These are phyloP conservation scores for Aplodontia rufa DNA, from an alignment of 2,113 vertebrate genomes.

Conservation along the genomic window DNA sequence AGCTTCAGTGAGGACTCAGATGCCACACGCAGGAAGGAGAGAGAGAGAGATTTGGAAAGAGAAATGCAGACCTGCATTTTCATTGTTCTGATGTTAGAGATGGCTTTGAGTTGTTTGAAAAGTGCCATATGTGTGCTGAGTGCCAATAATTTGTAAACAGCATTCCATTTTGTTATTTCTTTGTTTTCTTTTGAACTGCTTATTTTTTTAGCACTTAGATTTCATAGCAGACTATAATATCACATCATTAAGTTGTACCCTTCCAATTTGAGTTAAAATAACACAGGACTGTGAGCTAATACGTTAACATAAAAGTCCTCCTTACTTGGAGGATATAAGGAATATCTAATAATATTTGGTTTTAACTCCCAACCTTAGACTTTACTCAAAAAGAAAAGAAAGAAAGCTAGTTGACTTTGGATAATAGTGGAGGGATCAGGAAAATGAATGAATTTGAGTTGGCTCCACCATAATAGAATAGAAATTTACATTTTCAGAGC, in stretches of 20 bases:
- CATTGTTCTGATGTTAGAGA: conserved; percentile 5
- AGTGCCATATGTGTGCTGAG: not conserved
- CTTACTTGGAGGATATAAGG: not conserved
- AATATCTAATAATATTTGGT: not conserved
- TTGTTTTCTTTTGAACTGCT: conserved; percentile 42
- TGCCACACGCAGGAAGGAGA: not conserved
- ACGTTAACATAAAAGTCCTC: not conserved
- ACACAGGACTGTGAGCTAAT: not conserved
- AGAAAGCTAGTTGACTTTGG: not conserved
- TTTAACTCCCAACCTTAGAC: not conserved
- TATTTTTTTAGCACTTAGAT: not conserved
- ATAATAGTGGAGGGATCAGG: not conserved
- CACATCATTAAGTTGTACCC: conserved; percentile 44
- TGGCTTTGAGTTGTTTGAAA: not conserved
- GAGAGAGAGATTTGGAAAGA: not conserved
- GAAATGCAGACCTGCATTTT: not conserved
- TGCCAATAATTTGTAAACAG: not conserved
- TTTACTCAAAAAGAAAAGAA: not conserved
- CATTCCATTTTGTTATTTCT: not conserved
- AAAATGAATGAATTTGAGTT: conserved; percentile 14
- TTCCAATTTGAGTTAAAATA: conserved; percentile 42
- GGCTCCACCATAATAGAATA: not conserved
- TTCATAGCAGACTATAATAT: not conserved
- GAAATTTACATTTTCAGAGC: not conserved
- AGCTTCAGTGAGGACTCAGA: not conserved